Base-by-base conservation (phyloP, 35 echinoderm and acorn worm species). In the Heliocidaris tuberculata region DNA sequence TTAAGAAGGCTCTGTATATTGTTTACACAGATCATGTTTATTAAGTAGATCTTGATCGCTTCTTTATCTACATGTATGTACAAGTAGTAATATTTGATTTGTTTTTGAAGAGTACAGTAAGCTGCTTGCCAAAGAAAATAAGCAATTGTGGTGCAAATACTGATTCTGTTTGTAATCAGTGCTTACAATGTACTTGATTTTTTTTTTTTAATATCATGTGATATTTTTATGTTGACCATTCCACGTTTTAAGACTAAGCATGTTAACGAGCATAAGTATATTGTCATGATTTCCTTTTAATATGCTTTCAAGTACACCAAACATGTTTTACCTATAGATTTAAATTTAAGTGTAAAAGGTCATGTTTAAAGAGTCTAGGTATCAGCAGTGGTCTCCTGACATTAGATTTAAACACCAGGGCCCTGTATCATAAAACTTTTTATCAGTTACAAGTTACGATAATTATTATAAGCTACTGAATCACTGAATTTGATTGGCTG, bases 121-220 rank as follows among this genome's bases (percentile, higher is more conserved):
- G 65, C 65, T 78, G 65, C 65, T 78, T 78, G 65, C 65, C 65
- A 78, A 78, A 78, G 65, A 78, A 78, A 78, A n/a, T n/a, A 78
- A 78, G 52, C 52, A 78, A 78, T 78, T n/a, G 65, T 7, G 27
- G 65, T 78, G 65, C 17, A 78, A 78, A 21, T 78, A 78, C 19
- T 21, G 35, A 42, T 42, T 42, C 35, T 27, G 7, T 78, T 78
- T 78, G 3, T 7, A 27, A 24, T 78, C 65, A 24, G 27, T 7
- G 21, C 0, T 78, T 78, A n/a, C n/a, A n/a, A n/a, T n/a, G n/a
- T n/a, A 70, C 21, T 71, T 0, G 19, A n/a, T 78, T 19, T 78
- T 78, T 78, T 78, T 78, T n/a, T n/a, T 78, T 78, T 78, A 78
- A 78, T 27, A 27, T n/a, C 6, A 56, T 56, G 10, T 56, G 10